Percentiles rank a stretch among this genome's conserved stretches.
Evolutionary conservation across 2,888 invertebrate genomes (phyloP).

Genomic region (Aproaerema taeniolella): DNA sequence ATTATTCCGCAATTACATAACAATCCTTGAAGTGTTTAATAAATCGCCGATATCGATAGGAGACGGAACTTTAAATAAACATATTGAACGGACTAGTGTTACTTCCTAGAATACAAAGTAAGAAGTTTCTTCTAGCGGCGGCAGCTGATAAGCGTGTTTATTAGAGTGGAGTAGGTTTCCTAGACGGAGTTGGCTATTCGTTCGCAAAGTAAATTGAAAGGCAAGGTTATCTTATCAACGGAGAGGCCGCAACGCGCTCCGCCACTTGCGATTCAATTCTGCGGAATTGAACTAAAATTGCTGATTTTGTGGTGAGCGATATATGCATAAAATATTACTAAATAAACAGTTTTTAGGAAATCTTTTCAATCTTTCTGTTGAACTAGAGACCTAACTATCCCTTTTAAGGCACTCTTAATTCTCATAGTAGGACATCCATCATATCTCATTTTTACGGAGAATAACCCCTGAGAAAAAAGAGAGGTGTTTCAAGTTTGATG

Average conservation of each 20-base stretch:
- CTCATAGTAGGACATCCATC: no score
- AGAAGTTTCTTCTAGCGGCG: conserved; percentile 16
- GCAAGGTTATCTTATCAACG: conserved; percentile 75
- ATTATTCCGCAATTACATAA: no score
- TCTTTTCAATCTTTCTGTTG: no score
- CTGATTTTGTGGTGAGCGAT: no score
- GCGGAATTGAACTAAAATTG: conserved; percentile 27
- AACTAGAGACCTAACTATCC: no score
- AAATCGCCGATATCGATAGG: conserved; percentile 8
- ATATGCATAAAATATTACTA: no score
- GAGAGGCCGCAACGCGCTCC: conserved; percentile 41
- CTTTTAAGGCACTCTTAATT: no score
- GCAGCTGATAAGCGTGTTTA: conserved; percentile 44
- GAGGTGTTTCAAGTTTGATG: no score
- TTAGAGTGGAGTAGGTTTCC: conserved; percentile 36
- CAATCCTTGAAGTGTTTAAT: conserved; percentile 6
- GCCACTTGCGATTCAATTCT: conserved; percentile 37
- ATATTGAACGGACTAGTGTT: conserved; percentile 1
- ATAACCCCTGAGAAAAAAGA: no score
- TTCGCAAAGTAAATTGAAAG: conserved; percentile 66
- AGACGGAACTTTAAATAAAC: no score
- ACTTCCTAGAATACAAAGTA: conserved; percentile 8
- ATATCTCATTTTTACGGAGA: no score
- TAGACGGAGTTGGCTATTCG: conserved; percentile 31
- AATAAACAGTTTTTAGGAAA: no score